Evolutionary conservation across 2,888 invertebrate genomes (phyloP), one percentile per base, ranked within the genome.

Genomic region (Eupithecia vulgata): DNA sequence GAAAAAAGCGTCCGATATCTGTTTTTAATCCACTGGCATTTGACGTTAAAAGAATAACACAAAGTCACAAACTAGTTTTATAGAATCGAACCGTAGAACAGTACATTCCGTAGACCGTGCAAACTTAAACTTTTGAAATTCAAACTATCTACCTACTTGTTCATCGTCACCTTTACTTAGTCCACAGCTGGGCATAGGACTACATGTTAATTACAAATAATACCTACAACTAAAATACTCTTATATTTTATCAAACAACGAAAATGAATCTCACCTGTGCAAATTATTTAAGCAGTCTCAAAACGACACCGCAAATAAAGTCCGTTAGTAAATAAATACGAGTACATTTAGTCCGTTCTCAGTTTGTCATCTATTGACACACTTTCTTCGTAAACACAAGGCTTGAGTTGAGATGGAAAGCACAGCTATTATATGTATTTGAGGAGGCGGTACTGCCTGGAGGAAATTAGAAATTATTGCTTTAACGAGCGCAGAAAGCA

Each of bases 361-460:
- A 74, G 70, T 75, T 81, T 76, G 73, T 72, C 81, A 77, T 73
- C 72, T 66, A 78, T 79, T 75, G 81, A 76, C 82, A 81, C 74
- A 84, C 84, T 84, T 85, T 85, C 85, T 85, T 81, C 65, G 76
- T 79, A 77, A 79, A 80, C 79, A 79, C 78, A 78, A 76, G 72
- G 61, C 67, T 72, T 72, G 74, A 82, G 81, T 70, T 74, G 72
- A 82, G 81, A 81, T 82, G 79, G 84, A 85, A 83, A 85, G 83
- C 81, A 70, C 71, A 62, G 48, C 66, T 65, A 59, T 25, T 61
- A 59, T 48, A 30, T 30, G 30, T 30, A 71, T 62, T 73, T 71
- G 62, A 34, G 68, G 57, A 71, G 59, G 64, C 67, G 40, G 65
- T 40, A 61, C 57, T 12, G 68, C 72, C 70, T 64, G 69, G 61